Base-by-base conservation (phyloP, 2,888 invertebrate genomes). In the Chymomyza amoena region DNA sequence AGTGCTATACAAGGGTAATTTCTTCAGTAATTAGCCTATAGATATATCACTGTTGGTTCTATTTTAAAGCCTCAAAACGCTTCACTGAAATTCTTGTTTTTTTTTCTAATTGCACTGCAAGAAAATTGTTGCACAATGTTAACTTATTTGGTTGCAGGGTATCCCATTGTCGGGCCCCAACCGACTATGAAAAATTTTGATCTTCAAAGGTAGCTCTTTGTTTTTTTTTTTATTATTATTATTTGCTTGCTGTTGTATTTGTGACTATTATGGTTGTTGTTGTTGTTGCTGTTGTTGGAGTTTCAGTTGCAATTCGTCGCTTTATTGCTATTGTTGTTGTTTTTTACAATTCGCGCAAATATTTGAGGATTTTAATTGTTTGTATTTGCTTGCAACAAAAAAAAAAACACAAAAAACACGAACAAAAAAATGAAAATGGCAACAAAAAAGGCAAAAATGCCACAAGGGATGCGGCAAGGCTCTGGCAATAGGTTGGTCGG, bases 341-440 rank as follows among this genome's bases (percentile, higher is more conserved):
- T 62, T 73, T 69, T 61, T 71, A 51, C 76, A 79, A 70, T 72
- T 84, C 77, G 70, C 64, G 81, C 84, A 85, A 85, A 85, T 85
- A 85, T 85, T 85, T 85, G 81, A 81, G 85, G 81, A 84, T 84
- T 88, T 85, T 86, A 88, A 85, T 88, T 88, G 84, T 80, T 87
- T 87, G 79, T 81, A 74, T 81, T 79, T 86, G 82, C 69, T 62
- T 36, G 15, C n/a, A 28, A 28, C 39, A 60, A 60, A 15, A 36
- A 45, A 10, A 10, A 13, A 45, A 45, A 45, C 25, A 15, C 56
- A 2, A 32, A 57, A 45, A 54, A 15, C 7, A 32, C 32, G 32
- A 32, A 32, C 1, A 28, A 28, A 60, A 60, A 60, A 15, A 32
- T 10, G 6, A 9, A 45, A 45, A 45, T 32, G 2, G 32, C 32